Evolutionary conservation across 2,113 vertebrate genomes (phyloP).

Genomic region (Gavialis gangeticus): DNA sequence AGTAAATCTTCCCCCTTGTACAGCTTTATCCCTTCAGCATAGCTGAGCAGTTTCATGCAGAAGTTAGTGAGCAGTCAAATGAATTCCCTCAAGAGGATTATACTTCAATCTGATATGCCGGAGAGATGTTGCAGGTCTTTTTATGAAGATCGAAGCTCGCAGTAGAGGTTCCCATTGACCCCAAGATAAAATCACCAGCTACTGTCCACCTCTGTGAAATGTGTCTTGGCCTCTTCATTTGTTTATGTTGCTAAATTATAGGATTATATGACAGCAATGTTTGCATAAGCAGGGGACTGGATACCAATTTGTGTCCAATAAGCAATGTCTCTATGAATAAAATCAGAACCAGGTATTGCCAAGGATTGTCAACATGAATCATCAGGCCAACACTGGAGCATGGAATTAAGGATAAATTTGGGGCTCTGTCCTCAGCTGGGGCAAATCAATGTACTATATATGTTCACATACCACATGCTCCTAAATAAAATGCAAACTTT

Average conservation of each 20-base stretch:
- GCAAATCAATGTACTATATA: no score
- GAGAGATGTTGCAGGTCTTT: neutral
- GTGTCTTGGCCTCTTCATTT: neutral
- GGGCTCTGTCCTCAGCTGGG: no score
- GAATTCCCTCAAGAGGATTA: neutral
- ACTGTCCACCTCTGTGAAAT: neutral
- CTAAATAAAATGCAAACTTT: no score
- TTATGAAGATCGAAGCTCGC: neutral
- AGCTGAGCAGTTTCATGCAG: neutral
- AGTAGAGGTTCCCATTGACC: neutral
- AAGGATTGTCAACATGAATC: accelerated
- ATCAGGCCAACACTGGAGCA: neutral
- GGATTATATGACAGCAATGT: neutral
- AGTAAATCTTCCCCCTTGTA: neutral
- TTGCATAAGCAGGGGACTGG: neutral
- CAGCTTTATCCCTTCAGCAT: neutral
- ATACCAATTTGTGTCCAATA: neutral
- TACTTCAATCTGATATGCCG: neutral
- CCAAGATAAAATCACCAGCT: neutral
- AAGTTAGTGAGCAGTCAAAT: neutral
- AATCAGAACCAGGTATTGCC: neutral
- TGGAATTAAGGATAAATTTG: neutral
- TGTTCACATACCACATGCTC: no score
- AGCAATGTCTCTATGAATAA: accelerated
- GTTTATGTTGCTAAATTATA: neutral